Conservation (phyloP, 2,113 vertebrate species). For the Isichthys henryi region DNA sequence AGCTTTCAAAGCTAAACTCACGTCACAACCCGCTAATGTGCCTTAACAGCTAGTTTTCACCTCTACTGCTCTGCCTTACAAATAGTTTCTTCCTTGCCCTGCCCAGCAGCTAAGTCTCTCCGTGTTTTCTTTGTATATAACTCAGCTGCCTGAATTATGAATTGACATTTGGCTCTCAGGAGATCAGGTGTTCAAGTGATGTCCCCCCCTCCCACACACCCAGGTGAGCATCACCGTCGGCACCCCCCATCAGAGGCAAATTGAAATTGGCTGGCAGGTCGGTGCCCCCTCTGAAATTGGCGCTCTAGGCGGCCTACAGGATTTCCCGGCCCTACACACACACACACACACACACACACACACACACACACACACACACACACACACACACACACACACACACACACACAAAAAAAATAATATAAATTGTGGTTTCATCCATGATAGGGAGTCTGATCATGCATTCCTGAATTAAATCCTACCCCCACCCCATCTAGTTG, state of each 20-base stretch:
- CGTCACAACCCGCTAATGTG: background rate
- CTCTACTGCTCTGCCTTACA: background rate
- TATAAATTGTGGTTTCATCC: background rate
- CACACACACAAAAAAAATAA: no score
- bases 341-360: conserved; percentile 3
- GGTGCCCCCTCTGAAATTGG: background rate
- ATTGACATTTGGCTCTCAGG: background rate
- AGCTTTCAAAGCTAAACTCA: conserved; percentile 6
- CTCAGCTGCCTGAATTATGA: conserved; percentile 21
- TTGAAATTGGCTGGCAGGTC: background rate
- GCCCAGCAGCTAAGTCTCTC: background rate
- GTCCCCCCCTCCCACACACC: background rate
- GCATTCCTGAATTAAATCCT: background rate
- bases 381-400: no score
- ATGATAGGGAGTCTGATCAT: background rate
- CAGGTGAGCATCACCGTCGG: background rate
- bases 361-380: background rate
- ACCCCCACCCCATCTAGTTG: background rate
- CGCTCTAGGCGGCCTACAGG: background rate
- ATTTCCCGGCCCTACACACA: background rate
- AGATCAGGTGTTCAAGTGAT: background rate
- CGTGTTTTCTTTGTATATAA: background rate
- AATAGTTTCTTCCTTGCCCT: background rate
- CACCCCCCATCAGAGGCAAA: background rate
- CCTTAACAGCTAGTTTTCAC: conserved; percentile 1